These are phyloP conservation scores for Agrilus planipennis DNA, from an alignment of 1,140 invertebrate species.

Conservation along the genomic window DNA sequence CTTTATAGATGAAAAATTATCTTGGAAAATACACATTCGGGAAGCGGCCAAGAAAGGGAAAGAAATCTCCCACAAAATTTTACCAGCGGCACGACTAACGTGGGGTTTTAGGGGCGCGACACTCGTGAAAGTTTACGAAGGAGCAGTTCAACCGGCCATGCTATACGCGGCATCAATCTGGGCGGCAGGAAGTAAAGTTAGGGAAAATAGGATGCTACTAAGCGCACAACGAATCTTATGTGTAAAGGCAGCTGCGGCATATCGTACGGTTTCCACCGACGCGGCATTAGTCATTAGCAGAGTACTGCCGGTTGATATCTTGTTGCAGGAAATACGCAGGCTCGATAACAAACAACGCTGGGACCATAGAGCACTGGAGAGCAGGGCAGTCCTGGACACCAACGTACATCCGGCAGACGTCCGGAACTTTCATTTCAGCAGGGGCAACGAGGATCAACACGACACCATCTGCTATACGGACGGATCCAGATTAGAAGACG, in stretches of 20 bases:
- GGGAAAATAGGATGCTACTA: not conserved
- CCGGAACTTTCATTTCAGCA: not conserved
- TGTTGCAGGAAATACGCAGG: slow-evolving; percentile 1
- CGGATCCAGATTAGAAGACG: not conserved
- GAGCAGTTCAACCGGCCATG: slow-evolving; percentile 13
- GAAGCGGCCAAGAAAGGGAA: not conserved
- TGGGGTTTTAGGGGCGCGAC: not conserved
- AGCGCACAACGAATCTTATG: slow-evolving; percentile 1
- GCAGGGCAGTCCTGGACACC: not conserved
- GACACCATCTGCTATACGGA: not conserved
- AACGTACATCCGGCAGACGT: not conserved
- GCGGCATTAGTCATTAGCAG: slow-evolving; percentile 2
- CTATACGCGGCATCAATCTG: slow-evolving; percentile 12
- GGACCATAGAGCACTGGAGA: not conserved
- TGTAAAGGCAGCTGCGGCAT: not conserved
- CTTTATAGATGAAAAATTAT: not conserved
- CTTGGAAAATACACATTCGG: not conserved
- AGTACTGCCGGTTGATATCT: slow-evolving; percentile 3
- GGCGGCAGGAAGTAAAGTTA: not conserved
- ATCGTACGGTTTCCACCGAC: slow-evolving; percentile 6
- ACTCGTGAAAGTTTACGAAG: slow-evolving; percentile 10
- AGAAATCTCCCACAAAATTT: not conserved
- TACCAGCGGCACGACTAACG: not conserved
- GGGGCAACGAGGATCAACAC: not conserved
- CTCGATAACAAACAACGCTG: not conserved